A percentile compares a stretch with the other conserved stretches of the same genome.
These are phyloP conservation scores for Drosophila tristis DNA, from an alignment of 1,140 invertebrate genomes.

Conservation along the genomic window DNA sequence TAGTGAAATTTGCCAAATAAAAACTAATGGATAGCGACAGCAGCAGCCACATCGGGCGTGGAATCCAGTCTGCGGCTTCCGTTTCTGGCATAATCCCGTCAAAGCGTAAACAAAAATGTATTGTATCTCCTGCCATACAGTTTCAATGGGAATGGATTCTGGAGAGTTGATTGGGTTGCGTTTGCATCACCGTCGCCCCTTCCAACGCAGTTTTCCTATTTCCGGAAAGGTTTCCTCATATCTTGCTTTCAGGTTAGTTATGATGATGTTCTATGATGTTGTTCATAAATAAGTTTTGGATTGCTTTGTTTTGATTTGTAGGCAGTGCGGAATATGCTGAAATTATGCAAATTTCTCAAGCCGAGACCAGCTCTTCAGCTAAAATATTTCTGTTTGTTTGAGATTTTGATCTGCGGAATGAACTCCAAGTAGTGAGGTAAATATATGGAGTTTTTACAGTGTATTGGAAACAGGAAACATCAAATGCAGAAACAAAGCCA, in stretches of 20 bases:
- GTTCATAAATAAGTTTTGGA: constrained; percentile 46
- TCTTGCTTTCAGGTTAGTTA: constrained; percentile 12
- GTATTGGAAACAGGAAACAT: too few species aligned
- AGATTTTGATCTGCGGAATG: too few species aligned
- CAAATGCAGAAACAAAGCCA: too few species aligned
- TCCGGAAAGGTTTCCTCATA: constrained; percentile 6
- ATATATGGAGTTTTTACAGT: too few species aligned
- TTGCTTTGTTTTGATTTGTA: constrained; percentile 39
- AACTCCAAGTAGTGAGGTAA: too few species aligned
- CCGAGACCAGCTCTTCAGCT: not conserved
- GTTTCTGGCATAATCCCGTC: constrained; percentile 75
- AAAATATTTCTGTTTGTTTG: too few species aligned
- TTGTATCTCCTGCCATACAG: constrained; percentile 28
- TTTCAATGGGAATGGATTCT: constrained; percentile 34
- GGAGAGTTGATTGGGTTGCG: constrained; percentile 51
- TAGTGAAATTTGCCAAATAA: constrained; percentile 70
- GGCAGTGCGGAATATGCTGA: not conserved
- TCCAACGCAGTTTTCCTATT: not conserved
- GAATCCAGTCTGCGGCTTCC: constrained; percentile 51
- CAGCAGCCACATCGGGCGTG: constrained; percentile 21
- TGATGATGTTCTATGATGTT: constrained; percentile 14
- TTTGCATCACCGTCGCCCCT: not conserved
- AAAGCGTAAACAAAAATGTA: constrained; percentile 82
- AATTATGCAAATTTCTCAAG: constrained; percentile 37
- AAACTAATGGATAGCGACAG: constrained; percentile 63